Conservation (phyloP, 2,797 vertebrate species). For the Pseudomugil tenellus region DNA sequence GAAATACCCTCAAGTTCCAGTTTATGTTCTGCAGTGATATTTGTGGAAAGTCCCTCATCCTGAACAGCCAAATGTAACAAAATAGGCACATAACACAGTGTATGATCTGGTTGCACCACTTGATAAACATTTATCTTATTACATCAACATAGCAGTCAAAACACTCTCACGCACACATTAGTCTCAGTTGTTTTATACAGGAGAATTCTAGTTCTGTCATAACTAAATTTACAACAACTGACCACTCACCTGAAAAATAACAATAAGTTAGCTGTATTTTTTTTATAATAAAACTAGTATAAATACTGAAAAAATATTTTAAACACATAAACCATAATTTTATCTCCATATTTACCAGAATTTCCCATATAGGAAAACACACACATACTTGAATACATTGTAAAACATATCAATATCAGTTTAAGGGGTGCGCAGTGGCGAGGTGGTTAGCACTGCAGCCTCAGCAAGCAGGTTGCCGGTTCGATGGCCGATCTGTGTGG, state of each 20-base stretch:
- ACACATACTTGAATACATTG: no score
- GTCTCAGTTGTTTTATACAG: no score
- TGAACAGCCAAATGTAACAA: background rate
- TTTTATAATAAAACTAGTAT: background rate
- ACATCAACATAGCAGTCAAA: background rate
- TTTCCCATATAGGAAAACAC: background rate
- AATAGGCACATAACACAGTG: background rate
- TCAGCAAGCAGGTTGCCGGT: no score
- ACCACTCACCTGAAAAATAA: background rate
- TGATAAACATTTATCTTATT: background rate
- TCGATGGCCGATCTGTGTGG: no score
- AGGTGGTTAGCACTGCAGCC: no score
- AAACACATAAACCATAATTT: background rate
- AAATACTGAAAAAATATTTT: background rate
- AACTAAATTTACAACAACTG: background rate
- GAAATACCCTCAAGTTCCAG: conserved; percentile 19
- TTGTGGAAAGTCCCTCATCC: conserved; percentile 13
- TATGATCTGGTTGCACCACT: background rate
- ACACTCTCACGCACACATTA: background rate
- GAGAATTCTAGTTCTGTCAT: background rate
- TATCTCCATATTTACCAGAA: background rate
- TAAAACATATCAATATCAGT: no score
- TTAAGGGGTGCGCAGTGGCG: no score
- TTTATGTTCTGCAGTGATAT: background rate
- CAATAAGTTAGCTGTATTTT: background rate